Evolutionary conservation across 2,888 invertebrate species (phyloP), one percentile per base, ranked within the genome.

Genomic region (Pharmacophagus antenor): DNA sequence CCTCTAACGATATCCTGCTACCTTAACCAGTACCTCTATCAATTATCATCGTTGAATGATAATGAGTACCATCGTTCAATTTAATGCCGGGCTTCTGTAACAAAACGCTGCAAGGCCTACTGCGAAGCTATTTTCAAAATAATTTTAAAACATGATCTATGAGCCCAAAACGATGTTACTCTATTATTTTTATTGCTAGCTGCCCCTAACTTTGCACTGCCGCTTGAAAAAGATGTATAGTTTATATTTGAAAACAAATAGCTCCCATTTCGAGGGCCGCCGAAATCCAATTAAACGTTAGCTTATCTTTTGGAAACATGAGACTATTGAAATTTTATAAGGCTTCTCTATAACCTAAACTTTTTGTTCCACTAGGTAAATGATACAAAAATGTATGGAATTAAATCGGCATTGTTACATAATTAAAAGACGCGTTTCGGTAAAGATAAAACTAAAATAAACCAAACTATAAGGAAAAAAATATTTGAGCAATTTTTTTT

Each of bases 281-380:
- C 55, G 52, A 62, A 67, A 67, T 67, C 69, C 68, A 69, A 69
- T 69, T 67, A 67, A 65, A 62, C 63, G 63, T 58, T 64, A 65
- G 63, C 63, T 64, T 56, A 60, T 67, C 65, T 67, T 66, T 65
- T 59, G 57, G 67, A 59, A 63, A 64, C 59, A 62, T 44, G 65
- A 67, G 58, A 65, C 67, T 58, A 60, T 60, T 56, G 51, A 60
- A 55, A 60, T 55, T 62, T 63, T 63, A 55, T 54, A 63, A 55
- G 66, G 66, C 58, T 66, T 67, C 66, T 51, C 52, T 52, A 56
- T 56, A 52, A 62, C 55, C 61, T 61, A 60, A 55, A 41, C 58
- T 31, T 50, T 27, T 31, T 47, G 20, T 21, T 31, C 49, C 50
- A 22, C 37, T n/a, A 37, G 4, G 37, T 15, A n/a, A 37, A 15